Percentiles rank a stretch among this genome's conserved stretches.
These are phyloP conservation scores for Scophthalmus maximus DNA, from an alignment of 2,113 vertebrate genomes.

Conservation along the genomic window DNA sequence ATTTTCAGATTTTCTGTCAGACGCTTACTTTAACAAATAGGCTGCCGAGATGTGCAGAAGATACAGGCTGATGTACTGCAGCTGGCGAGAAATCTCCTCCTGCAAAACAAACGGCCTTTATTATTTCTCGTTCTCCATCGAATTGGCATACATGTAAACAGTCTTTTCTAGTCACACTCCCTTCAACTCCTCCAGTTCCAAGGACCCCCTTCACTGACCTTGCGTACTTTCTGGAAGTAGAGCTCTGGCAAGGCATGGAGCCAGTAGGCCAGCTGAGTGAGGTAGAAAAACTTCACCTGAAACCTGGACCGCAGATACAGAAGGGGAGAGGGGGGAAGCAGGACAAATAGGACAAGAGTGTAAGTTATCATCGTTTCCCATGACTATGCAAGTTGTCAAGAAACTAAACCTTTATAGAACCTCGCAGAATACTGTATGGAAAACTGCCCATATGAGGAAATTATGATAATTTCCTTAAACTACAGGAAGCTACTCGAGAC, in stretches of 20 bases:
- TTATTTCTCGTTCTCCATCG: background rate
- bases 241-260: slow-evolving; percentile 95
- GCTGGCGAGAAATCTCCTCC: slow-evolving; percentile 95
- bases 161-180: slow-evolving; percentile 41
- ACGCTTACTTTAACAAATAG: slow-evolving; percentile 95
- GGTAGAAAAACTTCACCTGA: slow-evolving; percentile 99
- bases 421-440: too few species aligned
- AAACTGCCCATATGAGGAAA: too few species aligned
- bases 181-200: slow-evolving; percentile 36
- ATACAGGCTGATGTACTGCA: slow-evolving; percentile 93
- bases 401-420: background rate
- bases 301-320: slow-evolving; percentile 81
- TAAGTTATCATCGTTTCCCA: background rate
- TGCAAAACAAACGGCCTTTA: slow-evolving; percentile 70
- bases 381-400: background rate
- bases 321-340: background rate
- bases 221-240: slow-evolving; percentile 98
- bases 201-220: slow-evolving; percentile 86
- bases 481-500: too few species aligned
- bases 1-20: background rate
- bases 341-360: background rate
- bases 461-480: too few species aligned
- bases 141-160: slow-evolving; percentile 15
- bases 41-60: slow-evolving; percentile 92
- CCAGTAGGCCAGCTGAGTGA: slow-evolving; percentile 97